These are phyloP conservation scores for Apoderus coryli DNA, from an alignment of 2,888 invertebrate genomes.

Conservation along the genomic window DNA sequence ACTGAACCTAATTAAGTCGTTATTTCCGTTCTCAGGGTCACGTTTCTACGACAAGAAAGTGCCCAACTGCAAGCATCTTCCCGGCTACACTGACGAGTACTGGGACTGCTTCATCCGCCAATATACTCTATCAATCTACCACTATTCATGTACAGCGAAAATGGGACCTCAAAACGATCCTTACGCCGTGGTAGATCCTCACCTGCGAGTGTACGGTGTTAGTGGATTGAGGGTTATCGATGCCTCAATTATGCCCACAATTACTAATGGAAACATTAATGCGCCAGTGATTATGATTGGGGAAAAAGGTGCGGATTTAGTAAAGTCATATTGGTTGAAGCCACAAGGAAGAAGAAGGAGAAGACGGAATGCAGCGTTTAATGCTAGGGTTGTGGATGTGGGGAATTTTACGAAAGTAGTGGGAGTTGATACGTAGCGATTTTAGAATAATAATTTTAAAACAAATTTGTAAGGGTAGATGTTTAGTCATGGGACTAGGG, in stretches of 20 bases:
- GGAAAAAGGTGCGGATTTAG: conserved; percentile 72
- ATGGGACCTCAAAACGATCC: conserved; percentile 70
- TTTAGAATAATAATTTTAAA: too few species aligned
- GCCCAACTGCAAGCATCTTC: conserved; percentile 72
- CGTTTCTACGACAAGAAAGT: conserved; percentile 56
- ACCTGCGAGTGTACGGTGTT: conserved; percentile 47
- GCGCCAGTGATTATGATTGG: conserved; percentile 80
- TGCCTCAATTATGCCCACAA: conserved; percentile 76
- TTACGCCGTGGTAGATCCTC: conserved; percentile 68
- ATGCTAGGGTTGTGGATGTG: conserved; percentile 16
- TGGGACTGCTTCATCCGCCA: conserved; percentile 75
- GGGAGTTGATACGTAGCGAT: too few species aligned
- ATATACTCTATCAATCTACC: conserved; percentile 80
- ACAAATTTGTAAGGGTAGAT: too few species aligned
- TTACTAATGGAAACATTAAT: conserved; percentile 77
- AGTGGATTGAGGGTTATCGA: conserved; percentile 70
- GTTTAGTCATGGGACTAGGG: too few species aligned
- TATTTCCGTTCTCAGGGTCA: too few species aligned
- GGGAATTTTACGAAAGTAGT: conserved; percentile 12
- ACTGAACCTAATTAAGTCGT: too few species aligned
- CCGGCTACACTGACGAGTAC: conserved; percentile 66
- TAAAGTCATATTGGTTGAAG: conserved; percentile 40
- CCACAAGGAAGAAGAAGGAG: conserved; percentile 13
- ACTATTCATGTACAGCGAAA: conserved; percentile 70
- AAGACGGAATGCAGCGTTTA: conserved; percentile 17